Base-by-base conservation (phyloP, 2,797 vertebrate species). In the Buphagus erythrorhynchus region DNA sequence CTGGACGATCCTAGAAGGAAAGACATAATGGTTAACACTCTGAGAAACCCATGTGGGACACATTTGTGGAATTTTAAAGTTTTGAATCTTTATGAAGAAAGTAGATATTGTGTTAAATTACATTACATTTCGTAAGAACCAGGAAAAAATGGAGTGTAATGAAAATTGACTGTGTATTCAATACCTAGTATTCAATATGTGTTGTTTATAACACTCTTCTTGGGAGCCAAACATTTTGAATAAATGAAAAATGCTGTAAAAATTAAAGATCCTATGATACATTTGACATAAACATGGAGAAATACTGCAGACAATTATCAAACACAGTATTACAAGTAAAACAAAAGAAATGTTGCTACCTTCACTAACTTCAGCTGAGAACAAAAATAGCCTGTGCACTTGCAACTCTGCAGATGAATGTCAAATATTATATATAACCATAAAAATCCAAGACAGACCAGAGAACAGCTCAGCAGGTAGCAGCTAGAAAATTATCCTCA, bases 1-100 rank as follows among this genome's bases (percentile, higher is more conserved):
- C 98, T 12, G 99, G 99, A 40, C 99, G 98, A 97, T 99, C 99
- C 99, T 99, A 63, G 95, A 86, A 94, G 88, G 77, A 93, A 95
- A 55, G 14, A 92, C 55, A 84, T 10, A 12, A 16, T 3, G 29
- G 75, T 97, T 77, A 97, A 67, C 0, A 4, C 78, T 22, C 80
- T 11, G 49, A 74, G 62, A 80, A 82, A 91, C 16, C 29, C 6
- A 18, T 3, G 25, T 11, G 68, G 43, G 73, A 76, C 21, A 79
- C 18, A 5, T 6, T 40, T 2, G 10, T 35, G 61, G 72, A 74
- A 86, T 58, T 71, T 83, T 58, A 46, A 82, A 73, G 67, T 5
- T 31, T 81, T 58, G 54, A 83, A 51, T 59, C 36, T 69, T 94
- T 78, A 67, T 71, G 65, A 49, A 73, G 26, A 72, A 92, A 93